phyloP scores from a whole-genome alignment of 2,888 invertebrate genomes.

The Cartodere bifasciata region DNA sequence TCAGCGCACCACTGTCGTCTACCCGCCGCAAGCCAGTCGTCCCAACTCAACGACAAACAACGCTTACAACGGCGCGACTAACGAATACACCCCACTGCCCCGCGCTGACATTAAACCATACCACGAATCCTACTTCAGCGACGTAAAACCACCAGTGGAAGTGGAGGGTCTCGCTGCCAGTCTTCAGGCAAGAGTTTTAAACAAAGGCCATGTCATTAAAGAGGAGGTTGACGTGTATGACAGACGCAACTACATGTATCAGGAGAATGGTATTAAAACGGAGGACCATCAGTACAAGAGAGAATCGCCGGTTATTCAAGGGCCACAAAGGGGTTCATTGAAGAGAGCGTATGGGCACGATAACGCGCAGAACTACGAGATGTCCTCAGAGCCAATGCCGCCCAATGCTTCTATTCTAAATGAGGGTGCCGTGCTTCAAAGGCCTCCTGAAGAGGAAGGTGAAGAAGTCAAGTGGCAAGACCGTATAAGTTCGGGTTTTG shows the following conservation, averaged over 20 bases:
- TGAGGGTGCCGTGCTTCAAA: slow-evolving; percentile 38
- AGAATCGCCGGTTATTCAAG: too few relatives aligned
- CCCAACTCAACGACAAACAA: slow-evolving; percentile 6
- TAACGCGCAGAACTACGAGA: slow-evolving; percentile 6
- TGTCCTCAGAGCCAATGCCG: slow-evolving; percentile 56
- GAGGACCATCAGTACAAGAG: too few relatives aligned
- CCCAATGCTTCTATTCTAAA: slow-evolving; percentile 51
- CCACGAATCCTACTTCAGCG: slow-evolving; percentile 56
- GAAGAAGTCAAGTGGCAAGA: slow-evolving; percentile 87
- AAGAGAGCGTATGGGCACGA: slow-evolving; percentile 23
- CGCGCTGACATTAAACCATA: slow-evolving; percentile 60
- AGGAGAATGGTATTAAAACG: too few relatives aligned
- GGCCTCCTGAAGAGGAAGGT: slow-evolving; percentile 52
- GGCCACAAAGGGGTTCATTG: slow-evolving; percentile 36
- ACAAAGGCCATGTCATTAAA: slow-evolving; percentile 27
- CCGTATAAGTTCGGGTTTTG: slow-evolving; percentile 85
- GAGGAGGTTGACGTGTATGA: slow-evolving; percentile 33
- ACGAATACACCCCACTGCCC: slow-evolving; percentile 46
- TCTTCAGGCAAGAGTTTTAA: slow-evolving; percentile 63
- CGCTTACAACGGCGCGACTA: slow-evolving; percentile 21
- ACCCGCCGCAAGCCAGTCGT: slow-evolving; percentile 18
- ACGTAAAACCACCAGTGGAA: slow-evolving; percentile 41
- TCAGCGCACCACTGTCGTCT: slow-evolving; percentile 32
- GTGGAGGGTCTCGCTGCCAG: slow-evolving; percentile 68
- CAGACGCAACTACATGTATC: too few relatives aligned